A percentile compares a stretch with the other conserved stretches of the same genome.
Conservation (phyloP, 2,797 vertebrate species). For the Sebastes elongatus region DNA sequence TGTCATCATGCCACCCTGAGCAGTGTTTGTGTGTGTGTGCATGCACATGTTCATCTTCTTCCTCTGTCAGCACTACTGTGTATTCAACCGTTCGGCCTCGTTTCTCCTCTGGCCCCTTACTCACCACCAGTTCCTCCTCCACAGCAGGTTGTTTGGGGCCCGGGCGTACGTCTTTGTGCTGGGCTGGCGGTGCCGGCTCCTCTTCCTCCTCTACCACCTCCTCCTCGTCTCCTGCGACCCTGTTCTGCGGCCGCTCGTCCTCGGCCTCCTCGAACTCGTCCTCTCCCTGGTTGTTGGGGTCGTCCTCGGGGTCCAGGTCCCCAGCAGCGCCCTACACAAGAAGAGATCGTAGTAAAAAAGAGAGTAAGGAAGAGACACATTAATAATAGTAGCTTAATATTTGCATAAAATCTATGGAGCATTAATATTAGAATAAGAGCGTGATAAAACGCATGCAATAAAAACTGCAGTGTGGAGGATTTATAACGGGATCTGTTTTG, state of each 20-base stretch:
- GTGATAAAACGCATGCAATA: not conserved
- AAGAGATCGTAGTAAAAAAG: not conserved
- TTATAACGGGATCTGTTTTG: not conserved
- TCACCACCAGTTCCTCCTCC: slow-evolving; percentile 92
- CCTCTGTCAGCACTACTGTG: not conserved
- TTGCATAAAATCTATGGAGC: not conserved
- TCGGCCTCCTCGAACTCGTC: slow-evolving; percentile 98
- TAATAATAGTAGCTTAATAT: not conserved
- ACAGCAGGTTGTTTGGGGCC: slow-evolving; percentile 79
- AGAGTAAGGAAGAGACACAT: not conserved
- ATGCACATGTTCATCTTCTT: too few relatives aligned
- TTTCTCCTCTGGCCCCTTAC: not conserved
- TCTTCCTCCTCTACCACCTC: slow-evolving; percentile 85
- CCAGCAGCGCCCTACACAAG: slow-evolving; percentile 80
- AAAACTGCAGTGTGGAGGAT: not conserved
- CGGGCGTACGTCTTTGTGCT: slow-evolving; percentile 74
- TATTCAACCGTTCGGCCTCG: not conserved
- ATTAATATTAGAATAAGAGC: not conserved
- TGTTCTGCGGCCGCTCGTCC: slow-evolving; percentile 86
- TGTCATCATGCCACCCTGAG: not conserved
- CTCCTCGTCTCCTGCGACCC: slow-evolving; percentile 79
- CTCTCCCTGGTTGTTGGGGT: slow-evolving; percentile 98
- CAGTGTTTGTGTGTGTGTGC: too few relatives aligned
- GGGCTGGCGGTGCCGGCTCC: slow-evolving; percentile 83
- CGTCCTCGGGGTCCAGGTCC: slow-evolving; percentile 93